These are phyloP conservation scores for Zapus hudsonius DNA, from an alignment of 2,113 vertebrate genomes.

Conservation along the genomic window DNA sequence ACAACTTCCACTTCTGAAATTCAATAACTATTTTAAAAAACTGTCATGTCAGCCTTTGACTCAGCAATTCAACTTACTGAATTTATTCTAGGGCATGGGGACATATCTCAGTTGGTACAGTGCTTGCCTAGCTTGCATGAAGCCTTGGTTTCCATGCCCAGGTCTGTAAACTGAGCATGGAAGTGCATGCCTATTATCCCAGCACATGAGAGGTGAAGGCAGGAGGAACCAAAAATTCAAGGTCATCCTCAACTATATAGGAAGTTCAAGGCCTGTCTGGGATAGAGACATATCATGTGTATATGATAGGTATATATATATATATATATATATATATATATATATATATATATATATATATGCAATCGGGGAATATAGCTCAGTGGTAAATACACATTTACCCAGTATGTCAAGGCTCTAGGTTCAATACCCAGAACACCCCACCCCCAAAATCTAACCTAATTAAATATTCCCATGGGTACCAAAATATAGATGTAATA, in stretches of 20 bases:
- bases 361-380: not conserved
- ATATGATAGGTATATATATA: not conserved
- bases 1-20: not conserved
- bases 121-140: not conserved
- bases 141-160: not conserved
- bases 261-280: not conserved
- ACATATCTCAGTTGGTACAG: not conserved
- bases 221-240: not conserved
- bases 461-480: not conserved
- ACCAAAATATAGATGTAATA: not conserved
- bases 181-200: not conserved
- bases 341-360: not conserved
- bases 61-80: constrained; percentile 27
- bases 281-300: not conserved
- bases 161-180: not conserved
- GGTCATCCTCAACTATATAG: not conserved
- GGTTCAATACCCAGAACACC: no score
- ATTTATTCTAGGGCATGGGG: not conserved
- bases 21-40: not conserved
- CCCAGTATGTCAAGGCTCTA: not conserved
- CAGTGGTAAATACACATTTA: not conserved
- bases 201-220: not conserved
- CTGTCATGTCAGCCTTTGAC: constrained; percentile 9
- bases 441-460: no score
- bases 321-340: no score